These are phyloP conservation scores for Listronotus bonariensis DNA, from an alignment of 1,140 invertebrate species.

Conservation along the genomic window DNA sequence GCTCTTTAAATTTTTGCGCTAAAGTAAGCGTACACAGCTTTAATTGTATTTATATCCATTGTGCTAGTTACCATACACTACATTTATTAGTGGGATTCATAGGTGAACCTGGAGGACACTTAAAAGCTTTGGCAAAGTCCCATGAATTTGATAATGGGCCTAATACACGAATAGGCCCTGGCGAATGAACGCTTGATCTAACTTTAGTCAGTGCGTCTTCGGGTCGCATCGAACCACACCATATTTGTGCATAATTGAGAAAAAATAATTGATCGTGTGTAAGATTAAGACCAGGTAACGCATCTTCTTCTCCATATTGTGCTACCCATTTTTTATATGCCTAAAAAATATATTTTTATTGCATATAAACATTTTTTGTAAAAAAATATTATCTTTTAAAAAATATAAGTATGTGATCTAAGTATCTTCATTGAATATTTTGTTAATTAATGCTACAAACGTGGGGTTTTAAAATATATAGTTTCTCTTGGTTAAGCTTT, in stretches of 20 bases:
- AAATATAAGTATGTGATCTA: too few species aligned
- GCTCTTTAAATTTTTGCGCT: not conserved
- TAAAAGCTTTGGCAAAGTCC: slow-evolving; percentile 85
- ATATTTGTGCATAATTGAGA: slow-evolving; percentile 91
- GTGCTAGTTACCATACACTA: slow-evolving; percentile 80
- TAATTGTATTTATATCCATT: not conserved
- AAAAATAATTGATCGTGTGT: slow-evolving; percentile 89
- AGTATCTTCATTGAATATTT: too few species aligned
- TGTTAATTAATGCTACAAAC: too few species aligned
- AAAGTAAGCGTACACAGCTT: not conserved
- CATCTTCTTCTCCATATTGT: slow-evolving; percentile 70
- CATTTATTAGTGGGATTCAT: slow-evolving; percentile 95
- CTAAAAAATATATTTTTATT: slow-evolving; percentile 52
- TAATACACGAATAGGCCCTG: slow-evolving; percentile 88
- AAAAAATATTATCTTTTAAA: too few species aligned
- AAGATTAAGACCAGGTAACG: slow-evolving; percentile 78
- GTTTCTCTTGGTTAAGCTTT: too few species aligned
- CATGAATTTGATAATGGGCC: slow-evolving; percentile 91
- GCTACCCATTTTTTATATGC: slow-evolving; percentile 81
- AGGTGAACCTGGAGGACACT: slow-evolving; percentile 75
- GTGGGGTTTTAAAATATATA: too few species aligned
- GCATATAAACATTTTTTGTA: too few species aligned
- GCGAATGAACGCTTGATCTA: slow-evolving; percentile 92
- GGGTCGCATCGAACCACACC: slow-evolving; percentile 96
- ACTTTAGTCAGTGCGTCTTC: slow-evolving; percentile 95